Evolutionary conservation across 2,797 vertebrate species (phyloP), one percentile per base, ranked within the genome.

Genomic region (Bryconaethiops microstoma): DNA sequence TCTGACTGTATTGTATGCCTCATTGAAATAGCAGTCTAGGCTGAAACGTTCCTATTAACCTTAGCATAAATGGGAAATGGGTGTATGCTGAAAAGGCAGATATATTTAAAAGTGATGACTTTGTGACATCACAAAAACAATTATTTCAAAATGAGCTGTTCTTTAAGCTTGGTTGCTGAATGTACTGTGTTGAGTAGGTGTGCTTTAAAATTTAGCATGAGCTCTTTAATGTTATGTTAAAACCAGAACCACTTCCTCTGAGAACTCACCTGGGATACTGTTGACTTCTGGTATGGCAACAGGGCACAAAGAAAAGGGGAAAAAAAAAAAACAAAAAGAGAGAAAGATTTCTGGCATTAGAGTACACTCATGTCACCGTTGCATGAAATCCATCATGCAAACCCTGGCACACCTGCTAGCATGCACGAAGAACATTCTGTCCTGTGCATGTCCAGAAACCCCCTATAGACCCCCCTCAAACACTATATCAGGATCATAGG

Each of bases 381-480:
- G 97, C 97, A 99, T 97, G 97, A 91, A 91, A 65, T 78, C 74
- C 89, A 87, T 92, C 96, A 99, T 98, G 97, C 97, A 99, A 97
- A 95, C 92, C 76, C 59, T 89, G 39, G 83, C 84, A 93, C 90
- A 86, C 87, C 57, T 85, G 50, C 78, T 70, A 68, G 83, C 93
- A 94, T 94, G 86, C 92, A 94, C 80, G 89, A 71, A 88, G 87
- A 5, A 17, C 13, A 74, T 85, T 13, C 85, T 62, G 88, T 86
- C 86, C 94, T 96, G 90, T 99, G 97, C 95, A 99, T 98, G 96
- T 88, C 82, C 75, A 69, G 14, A 78, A 78, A 81, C 74, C 70
- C 57, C 40, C 64, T 23, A 21, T 62, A 16, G 14, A 29, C n/a
- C 64, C 60, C 63, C 59, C 64, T 39, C 13, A 4, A 9, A 59